A percentile compares a stretch with the other conserved stretches of the same genome.
These are phyloP conservation scores for Sturnus vulgaris DNA, from an alignment of 2,113 vertebrate species.

Conservation along the genomic window DNA sequence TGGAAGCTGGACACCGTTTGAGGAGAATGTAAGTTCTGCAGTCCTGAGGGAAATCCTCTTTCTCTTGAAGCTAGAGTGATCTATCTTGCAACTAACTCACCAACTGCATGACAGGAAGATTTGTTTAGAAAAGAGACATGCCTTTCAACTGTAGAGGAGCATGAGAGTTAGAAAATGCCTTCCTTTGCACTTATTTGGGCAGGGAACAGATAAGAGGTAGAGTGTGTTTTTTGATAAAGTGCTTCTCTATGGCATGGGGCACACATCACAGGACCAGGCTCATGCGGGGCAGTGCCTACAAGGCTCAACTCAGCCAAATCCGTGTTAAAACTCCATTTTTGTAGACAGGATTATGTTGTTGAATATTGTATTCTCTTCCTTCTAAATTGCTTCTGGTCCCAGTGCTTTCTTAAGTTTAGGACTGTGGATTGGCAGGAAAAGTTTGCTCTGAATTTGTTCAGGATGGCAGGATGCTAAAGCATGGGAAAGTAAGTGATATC, in stretches of 20 bases:
- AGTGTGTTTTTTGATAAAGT: neutral
- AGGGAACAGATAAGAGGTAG: rapidly evolving
- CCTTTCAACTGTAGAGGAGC: neutral
- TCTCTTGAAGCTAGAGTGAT: neutral
- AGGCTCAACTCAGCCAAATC: neutral
- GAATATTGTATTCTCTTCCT: neutral
- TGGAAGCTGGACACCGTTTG: neutral
- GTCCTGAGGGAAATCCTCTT: neutral
- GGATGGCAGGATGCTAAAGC: neutral
- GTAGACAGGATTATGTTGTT: neutral
- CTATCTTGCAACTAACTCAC: neutral
- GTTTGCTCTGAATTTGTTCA: neutral
- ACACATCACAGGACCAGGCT: rapidly evolving
- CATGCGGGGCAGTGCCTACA: rapidly evolving
- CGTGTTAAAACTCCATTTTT: neutral
- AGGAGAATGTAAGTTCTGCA: neutral
- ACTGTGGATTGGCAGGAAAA: neutral
- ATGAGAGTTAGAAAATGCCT: neutral
- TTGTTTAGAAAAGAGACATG: neutral
- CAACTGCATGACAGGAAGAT: neutral
- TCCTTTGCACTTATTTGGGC: neutral
- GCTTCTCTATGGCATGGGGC: rapidly evolving
- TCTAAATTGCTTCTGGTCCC: neutral
- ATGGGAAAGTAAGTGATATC: neutral
- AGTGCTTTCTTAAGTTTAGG: neutral